These are phyloP conservation scores for Neuroterus valhalla DNA, from an alignment of 1,140 invertebrate species.

Conservation along the genomic window DNA sequence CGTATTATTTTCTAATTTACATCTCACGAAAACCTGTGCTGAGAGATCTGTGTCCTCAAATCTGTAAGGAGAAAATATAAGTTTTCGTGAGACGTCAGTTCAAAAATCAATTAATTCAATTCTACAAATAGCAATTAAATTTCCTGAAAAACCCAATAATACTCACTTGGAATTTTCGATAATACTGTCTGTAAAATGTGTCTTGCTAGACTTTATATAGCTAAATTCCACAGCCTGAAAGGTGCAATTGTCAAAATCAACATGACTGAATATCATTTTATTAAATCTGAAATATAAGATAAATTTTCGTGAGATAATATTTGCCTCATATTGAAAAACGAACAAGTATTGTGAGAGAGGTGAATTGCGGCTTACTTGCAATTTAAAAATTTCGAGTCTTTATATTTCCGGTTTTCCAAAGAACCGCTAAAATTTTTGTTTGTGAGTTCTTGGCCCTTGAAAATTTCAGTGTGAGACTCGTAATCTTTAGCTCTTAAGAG, in stretches of 20 bases:
- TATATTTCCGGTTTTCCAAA: conserved; percentile 74
- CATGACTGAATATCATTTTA: conserved; percentile 75
- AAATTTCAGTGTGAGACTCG: conserved; percentile 58
- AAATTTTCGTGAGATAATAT: neutral
- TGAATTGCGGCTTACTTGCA: conserved; percentile 60
- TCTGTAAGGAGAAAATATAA: conserved; percentile 56
- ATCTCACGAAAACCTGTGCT: conserved; percentile 72
- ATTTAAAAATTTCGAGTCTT: conserved; percentile 63
- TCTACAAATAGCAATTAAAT: neutral
- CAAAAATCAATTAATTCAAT: neutral
- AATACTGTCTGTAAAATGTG: conserved; percentile 73
- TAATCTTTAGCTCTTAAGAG: conserved; percentile 71
- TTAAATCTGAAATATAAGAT: conserved; percentile 68
- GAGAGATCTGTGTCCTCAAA: conserved; percentile 76
- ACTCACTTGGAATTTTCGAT: conserved; percentile 73
- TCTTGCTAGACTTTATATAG: conserved; percentile 75
- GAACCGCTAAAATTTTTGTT: conserved; percentile 65
- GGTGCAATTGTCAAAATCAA: conserved; percentile 76
- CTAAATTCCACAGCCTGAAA: conserved; percentile 75
- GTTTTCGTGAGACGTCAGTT: neutral
- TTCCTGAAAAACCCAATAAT: neutral
- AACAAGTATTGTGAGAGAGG: neutral
- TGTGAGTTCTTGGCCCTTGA: conserved; percentile 52
- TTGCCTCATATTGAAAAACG: neutral
- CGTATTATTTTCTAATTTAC: conserved; percentile 73